Base-by-base conservation (phyloP, 2,797 vertebrate species). In the Ciconia nigra region DNA sequence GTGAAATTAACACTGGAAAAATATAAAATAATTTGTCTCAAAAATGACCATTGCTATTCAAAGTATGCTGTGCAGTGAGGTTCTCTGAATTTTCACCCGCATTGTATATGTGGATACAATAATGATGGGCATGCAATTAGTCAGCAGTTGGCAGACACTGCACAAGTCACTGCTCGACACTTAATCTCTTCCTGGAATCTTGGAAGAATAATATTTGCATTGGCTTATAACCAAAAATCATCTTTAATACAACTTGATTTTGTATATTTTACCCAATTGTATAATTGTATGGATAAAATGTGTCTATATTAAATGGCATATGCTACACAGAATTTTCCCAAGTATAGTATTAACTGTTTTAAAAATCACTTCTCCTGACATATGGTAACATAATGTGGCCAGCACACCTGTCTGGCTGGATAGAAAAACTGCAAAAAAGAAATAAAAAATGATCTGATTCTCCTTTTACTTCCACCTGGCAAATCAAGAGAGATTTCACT, bases 121-220 rank as follows among this genome's bases (percentile, higher is more conserved):
- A 80, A 74, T 44, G 71, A 92, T 44, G 83, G 83, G 77, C 82
- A 69, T 74, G 25, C 31, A 90, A 87, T 96, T 93, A 94, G 58
- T 90, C 85, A 97, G 80, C 94, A 93, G 72, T 71, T 97, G 95
- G 93, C 78, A 81, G 70, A 92, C 0, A 0, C 89, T 95, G 88
- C 72, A 81, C 77, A 73, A 96, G 76, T 89, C 87, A 82, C 82
- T 90, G 73, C 69, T 95, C 90, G 94, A 63, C 46, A 72, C 83
- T 93, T 93, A 93, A 93, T 93, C 84, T 91, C 44, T 96, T 95
- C 84, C 84, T 93, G 88, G 71, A 95, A 95, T 93, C 91, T 92
- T 74, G 63, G 67, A 78, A 96, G 77, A 97, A 95, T 92, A 98
- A 96, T 97, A 96, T 96, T 98, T 97, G 71, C 88, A 89, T 91